Base-by-base conservation (phyloP, 2,888 invertebrate genomes). In the Dinocampus coccinellae region DNA sequence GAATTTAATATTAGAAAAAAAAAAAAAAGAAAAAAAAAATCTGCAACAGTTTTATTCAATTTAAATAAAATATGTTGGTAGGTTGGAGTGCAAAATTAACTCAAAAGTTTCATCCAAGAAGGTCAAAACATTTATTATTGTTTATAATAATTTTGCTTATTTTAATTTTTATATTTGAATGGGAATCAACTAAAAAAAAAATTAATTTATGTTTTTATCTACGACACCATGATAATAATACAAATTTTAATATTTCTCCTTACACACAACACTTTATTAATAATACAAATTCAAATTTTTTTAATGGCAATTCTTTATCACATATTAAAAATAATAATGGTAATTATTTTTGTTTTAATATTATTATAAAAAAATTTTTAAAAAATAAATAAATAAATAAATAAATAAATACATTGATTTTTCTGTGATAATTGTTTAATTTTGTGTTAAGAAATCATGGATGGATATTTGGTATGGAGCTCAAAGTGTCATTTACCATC, bases 401-500 rank as follows among this genome's bases (percentile, higher is more conserved):
- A 53, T 20, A 3, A 16, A 9, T 52, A 52, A 6, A 52, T 47
- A 47, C 36, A 1, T 36, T 42, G 3, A 42, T n/a, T 42, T 42
- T 3, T 42, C n/a, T 42, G n/a, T 3, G 1, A 29, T 42, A 36
- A 36, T 36, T 36, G 1, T 3, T n/a, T 42, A 3, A 36, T 9
- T 36, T 36, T 3, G 10, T 82, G 96, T 72, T 10, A 76, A 85
- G 85, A 79, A 58, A 39, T 75, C n/a, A 79, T 83, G 42, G 83
- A 87, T 42, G 88, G 89, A 4, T 91, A 89, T 78, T 81, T 91
- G 70, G 89, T 91, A 2, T 89, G 90, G 88, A 92, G 90, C 81
- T 88, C 90, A 39, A 90, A 89, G 80, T 93, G 93, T 80, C 90
- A 89, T 80, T 92, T 93, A 82, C 89, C 90, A 3, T 81, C 84